These are phyloP conservation scores for Mus musculus DNA, from an alignment of 2,113 vertebrate species.

Conservation along the genomic window DNA sequence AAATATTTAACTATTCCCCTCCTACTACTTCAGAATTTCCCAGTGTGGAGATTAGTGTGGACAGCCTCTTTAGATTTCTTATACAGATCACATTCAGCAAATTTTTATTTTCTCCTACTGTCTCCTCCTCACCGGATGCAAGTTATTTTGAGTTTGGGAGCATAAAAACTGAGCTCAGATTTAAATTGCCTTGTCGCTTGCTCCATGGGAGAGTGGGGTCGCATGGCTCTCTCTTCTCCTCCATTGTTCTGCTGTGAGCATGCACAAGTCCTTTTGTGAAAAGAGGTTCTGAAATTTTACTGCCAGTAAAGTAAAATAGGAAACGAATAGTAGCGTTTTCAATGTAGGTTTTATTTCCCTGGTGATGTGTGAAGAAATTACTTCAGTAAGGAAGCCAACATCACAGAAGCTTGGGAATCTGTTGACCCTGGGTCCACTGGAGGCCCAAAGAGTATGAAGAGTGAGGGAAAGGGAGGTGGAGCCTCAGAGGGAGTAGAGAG, in stretches of 20 bases:
- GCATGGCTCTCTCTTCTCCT: background rate
- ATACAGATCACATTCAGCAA: background rate
- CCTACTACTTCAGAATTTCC: background rate
- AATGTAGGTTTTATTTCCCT: conserved; percentile 77
- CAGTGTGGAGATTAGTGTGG: background rate
- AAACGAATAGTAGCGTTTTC: conserved; percentile 71
- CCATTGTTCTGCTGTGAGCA: background rate
- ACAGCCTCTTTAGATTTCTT: background rate
- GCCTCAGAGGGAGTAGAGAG: background rate
- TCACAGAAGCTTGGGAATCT: background rate
- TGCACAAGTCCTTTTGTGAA: background rate
- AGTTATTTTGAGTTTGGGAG: conserved; percentile 35
- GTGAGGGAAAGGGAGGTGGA: background rate
- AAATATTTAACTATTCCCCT: conserved; percentile 32
- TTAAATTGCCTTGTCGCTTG: background rate
- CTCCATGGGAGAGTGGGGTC: background rate
- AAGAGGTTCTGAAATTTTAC: conserved; percentile 57
- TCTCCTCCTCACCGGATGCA: background rate
- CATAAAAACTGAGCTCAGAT: background rate
- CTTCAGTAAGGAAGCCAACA: conserved; percentile 50
- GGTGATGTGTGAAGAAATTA: conserved; percentile 68
- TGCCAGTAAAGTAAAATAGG: conserved; percentile 61
- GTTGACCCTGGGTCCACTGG: background rate
- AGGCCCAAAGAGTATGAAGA: background rate
- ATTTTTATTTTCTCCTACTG: conserved; percentile 18